Evolutionary conservation across 1,140 invertebrate species (phyloP).

Genomic region (Ganaspis sp.): DNA sequence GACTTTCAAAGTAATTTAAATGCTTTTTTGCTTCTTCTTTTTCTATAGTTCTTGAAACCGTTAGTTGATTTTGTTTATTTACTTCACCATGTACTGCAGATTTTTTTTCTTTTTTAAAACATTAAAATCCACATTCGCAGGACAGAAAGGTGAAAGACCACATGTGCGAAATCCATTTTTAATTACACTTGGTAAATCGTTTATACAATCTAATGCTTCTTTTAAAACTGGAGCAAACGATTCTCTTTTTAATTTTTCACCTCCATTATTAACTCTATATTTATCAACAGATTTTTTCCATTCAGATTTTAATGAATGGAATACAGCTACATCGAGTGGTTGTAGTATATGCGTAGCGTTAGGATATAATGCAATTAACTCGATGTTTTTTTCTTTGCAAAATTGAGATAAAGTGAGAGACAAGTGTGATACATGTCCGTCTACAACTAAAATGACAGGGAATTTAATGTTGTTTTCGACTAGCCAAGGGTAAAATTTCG

Average conservation of each 20-base stretch:
- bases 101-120: too few species aligned
- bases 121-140: too few species aligned
- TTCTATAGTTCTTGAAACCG: too few species aligned
- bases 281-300: conserved; percentile 60
- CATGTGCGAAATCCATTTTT: conserved; percentile 21
- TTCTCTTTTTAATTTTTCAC: neutral
- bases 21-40: too few species aligned
- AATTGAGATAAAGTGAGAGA: conserved; percentile 62
- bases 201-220: conserved; percentile 38
- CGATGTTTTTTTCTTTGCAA: conserved; percentile 59
- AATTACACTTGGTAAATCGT: neutral
- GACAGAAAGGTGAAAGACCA: neutral
- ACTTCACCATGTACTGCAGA: too few species aligned
- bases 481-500: conserved; percentile 64
- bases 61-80: too few species aligned
- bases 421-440: conserved; percentile 70
- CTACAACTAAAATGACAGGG: conserved; percentile 47
- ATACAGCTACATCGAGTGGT: conserved; percentile 68
- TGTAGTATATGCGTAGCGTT: conserved; percentile 71
- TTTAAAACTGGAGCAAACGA: conserved; percentile 50
- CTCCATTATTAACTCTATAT: conserved; percentile 37
- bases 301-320: conserved; percentile 60
- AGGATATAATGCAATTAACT: conserved; percentile 66
- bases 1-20: too few species aligned
- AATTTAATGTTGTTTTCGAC: conserved; percentile 54